Percentiles rank a stretch among this genome's conserved stretches.
Evolutionary conservation across 2,888 invertebrate genomes (phyloP).

Genomic region (Agrochola circellaris): DNA sequence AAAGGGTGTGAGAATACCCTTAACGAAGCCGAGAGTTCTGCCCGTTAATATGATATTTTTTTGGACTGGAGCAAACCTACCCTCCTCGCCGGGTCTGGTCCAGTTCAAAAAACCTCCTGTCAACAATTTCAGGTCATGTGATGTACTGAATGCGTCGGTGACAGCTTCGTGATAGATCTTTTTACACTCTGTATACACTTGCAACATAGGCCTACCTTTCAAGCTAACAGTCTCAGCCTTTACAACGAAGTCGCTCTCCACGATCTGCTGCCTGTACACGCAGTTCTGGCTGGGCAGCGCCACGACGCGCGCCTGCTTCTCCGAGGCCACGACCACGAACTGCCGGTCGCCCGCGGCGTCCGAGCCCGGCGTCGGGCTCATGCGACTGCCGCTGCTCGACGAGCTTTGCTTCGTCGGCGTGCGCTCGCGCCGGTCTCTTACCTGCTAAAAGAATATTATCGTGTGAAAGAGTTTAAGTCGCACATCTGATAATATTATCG

Average conservation of each 20-base stretch:
- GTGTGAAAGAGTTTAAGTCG: background rate
- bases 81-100: too few relatives aligned
- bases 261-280: conserved; percentile 97
- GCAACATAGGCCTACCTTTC: conserved; percentile 92
- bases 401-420: conserved; percentile 92
- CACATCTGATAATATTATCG: background rate
- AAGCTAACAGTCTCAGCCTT: conserved; percentile 98
- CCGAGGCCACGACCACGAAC: conserved; percentile 97
- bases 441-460: conserved; percentile 64
- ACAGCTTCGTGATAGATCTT: background rate
- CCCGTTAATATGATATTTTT: background rate
- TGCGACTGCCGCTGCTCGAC: conserved; percentile 92
- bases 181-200: background rate
- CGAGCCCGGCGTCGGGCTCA: conserved; percentile 93
- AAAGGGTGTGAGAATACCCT: background rate
- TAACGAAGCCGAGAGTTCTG: background rate
- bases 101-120: too few relatives aligned
- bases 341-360: conserved; percentile 93
- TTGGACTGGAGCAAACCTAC: too few relatives aligned
- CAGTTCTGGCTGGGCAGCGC: conserved; percentile 98
- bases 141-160: background rate
- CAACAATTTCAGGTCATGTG: too few relatives aligned
- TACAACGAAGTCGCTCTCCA: conserved; percentile 97
- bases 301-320: conserved; percentile 98
- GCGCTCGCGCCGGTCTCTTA: conserved; percentile 85